phyloP scores from a whole-genome alignment of 2,797 vertebrate genomes.

The Syngnathus acus region DNA sequence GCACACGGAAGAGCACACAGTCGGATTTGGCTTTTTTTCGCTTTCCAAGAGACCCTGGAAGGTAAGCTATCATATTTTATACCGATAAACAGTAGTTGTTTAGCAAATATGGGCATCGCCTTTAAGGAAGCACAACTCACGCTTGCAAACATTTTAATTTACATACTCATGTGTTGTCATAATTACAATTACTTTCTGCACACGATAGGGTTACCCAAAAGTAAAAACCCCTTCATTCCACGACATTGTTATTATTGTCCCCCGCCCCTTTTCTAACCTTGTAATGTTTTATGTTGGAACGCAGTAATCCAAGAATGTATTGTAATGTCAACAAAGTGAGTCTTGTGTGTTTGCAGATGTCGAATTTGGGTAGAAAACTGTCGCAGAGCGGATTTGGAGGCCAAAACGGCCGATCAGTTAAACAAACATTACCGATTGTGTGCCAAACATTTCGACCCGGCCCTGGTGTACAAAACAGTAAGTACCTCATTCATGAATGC shows the following conservation, averaged over 20 bases:
- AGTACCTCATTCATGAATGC: conserved; percentile 45
- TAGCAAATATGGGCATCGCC: not conserved
- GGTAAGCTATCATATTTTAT: conserved; percentile 49
- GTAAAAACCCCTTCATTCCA: too few species aligned
- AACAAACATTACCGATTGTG: conserved; percentile 97
- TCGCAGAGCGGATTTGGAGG: conserved; percentile 90
- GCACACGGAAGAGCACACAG: conserved; percentile 80
- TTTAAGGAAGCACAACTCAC: too few species aligned
- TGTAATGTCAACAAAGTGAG: not conserved
- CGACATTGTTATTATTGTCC: too few species aligned
- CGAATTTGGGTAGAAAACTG: conserved; percentile 98
- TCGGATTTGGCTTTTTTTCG: conserved; percentile 80
- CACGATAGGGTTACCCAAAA: too few species aligned
- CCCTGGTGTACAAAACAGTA: conserved; percentile 96
- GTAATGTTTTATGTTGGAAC: not conserved
- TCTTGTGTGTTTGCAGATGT: conserved; percentile 68
- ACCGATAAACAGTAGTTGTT: not conserved
- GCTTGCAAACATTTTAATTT: too few species aligned
- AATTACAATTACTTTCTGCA: too few species aligned
- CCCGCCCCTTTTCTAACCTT: too few species aligned
- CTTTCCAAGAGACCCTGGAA: conserved; percentile 77
- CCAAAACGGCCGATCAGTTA: conserved; percentile 92
- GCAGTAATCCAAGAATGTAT: not conserved
- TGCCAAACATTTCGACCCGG: conserved; percentile 94
- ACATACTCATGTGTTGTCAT: too few species aligned